Conservation (phyloP, 2,888 invertebrate genomes). For the Leptinotarsa haldemani region DNA sequence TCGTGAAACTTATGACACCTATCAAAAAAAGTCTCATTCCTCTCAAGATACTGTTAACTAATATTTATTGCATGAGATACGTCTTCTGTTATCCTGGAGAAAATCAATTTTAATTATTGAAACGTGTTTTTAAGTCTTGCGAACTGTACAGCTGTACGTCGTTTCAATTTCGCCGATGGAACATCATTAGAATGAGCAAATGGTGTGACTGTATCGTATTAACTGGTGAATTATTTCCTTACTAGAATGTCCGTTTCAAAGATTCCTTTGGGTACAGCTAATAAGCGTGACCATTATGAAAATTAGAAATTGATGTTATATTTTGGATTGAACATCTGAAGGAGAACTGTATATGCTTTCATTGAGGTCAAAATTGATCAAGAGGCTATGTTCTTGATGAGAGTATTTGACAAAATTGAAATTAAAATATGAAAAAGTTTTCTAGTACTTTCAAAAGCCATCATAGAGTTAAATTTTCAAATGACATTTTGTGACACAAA, state of each 20-base stretch:
- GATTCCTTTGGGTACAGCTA: slow-evolving; percentile 11
- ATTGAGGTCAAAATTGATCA: background rate
- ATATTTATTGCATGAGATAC: slow-evolving; percentile 41
- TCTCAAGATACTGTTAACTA: slow-evolving; percentile 30
- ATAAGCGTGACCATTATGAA: slow-evolving; percentile 17
- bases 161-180: slow-evolving; percentile 32
- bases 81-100: slow-evolving; percentile 34
- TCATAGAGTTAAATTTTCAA: too few species aligned
- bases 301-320: slow-evolving; percentile 4
- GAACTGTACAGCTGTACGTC: slow-evolving; percentile 33
- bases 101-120: slow-evolving; percentile 42
- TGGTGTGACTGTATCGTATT: slow-evolving; percentile 29
- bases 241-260: slow-evolving; percentile 15
- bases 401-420: background rate
- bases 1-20: slow-evolving; percentile 15
- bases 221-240: slow-evolving; percentile 22
- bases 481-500: too few species aligned
- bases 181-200: slow-evolving; percentile 32
- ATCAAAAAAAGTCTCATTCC: slow-evolving; percentile 17
- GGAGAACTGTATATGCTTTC: background rate
- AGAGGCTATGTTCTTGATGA: too few species aligned
- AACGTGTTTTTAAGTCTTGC: slow-evolving; percentile 37
- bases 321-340: background rate
- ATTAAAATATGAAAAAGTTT: background rate
- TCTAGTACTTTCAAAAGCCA: background rate